Evolutionary conservation across 2,797 vertebrate genomes (phyloP).

Genomic region (Premnoplex brunnescens): DNA sequence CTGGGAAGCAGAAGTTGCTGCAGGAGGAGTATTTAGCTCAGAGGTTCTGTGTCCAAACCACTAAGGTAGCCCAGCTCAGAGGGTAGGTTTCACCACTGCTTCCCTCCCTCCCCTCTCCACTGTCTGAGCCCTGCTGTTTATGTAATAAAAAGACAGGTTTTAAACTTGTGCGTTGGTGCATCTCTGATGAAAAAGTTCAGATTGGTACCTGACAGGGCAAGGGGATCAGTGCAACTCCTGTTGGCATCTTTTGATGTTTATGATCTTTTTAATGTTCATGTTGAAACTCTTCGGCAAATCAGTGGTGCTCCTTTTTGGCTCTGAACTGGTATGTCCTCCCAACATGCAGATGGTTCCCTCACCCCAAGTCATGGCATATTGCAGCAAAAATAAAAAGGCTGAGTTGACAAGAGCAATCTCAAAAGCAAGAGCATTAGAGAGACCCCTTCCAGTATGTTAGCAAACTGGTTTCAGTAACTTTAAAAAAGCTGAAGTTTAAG

Average conservation of each 20-base stretch:
- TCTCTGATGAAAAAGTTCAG: neutral
- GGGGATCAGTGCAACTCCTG: neutral
- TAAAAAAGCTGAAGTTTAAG: neutral
- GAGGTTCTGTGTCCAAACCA: neutral
- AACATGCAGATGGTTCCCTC: fast-evolving
- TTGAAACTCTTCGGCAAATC: neutral
- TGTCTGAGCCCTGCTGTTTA: neutral
- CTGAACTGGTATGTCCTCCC: neutral
- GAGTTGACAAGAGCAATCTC: neutral
- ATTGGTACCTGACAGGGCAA: neutral
- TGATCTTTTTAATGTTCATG: neutral
- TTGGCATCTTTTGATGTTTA: neutral
- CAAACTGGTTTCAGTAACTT: neutral
- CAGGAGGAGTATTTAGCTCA: neutral
- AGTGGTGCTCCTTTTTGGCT: neutral
- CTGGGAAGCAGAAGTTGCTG: neutral
- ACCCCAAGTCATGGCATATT: neutral
- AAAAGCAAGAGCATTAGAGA: neutral
- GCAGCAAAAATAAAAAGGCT: neutral
- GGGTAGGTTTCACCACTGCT: neutral
- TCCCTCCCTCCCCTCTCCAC: neutral
- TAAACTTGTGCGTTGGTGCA: neutral
- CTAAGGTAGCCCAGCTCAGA: neutral
- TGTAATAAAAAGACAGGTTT: slow-evolving; percentile 29
- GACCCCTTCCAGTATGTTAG: neutral